These are phyloP conservation scores for Onychomys torridus DNA, from an alignment of 2,797 vertebrate species.

Conservation along the genomic window DNA sequence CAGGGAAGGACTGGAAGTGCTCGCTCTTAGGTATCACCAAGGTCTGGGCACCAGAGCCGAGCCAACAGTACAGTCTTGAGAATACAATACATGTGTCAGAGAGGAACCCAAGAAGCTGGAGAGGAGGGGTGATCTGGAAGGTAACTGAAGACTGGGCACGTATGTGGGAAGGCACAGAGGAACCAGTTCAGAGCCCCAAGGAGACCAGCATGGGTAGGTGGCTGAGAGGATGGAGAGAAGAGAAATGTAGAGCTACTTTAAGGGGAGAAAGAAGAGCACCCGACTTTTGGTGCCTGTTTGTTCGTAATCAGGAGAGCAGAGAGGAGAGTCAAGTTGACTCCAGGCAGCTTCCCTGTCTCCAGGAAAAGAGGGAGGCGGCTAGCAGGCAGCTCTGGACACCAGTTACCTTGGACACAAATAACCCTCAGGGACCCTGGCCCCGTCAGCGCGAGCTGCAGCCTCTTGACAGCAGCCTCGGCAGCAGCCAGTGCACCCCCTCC, in stretches of 20 bases:
- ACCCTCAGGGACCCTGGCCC: constrained; percentile 62
- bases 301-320: neutral
- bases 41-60: neutral
- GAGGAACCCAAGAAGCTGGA: neutral
- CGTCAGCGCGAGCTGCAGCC: constrained; percentile 27
- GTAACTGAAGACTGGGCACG: neutral
- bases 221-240: neutral
- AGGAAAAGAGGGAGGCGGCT: constrained; percentile 55
- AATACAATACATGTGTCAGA: neutral
- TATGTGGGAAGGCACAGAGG: neutral
- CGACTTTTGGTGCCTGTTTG: constrained; percentile 48
- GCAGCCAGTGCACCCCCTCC: constrained; percentile 27
- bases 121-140: neutral
- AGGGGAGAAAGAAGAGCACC: constrained; percentile 13
- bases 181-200: neutral
- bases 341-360: constrained; percentile 32
- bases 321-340: constrained; percentile 31
- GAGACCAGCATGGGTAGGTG: neutral
- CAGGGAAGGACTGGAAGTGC: neutral
- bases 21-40: neutral
- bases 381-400: constrained; percentile 57
- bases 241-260: neutral
- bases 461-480: constrained; percentile 48
- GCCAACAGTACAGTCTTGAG: neutral
- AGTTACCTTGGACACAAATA: constrained; percentile 78